These are phyloP conservation scores for Thera obeliscata DNA, from an alignment of 2,888 invertebrate species.

Conservation along the genomic window DNA sequence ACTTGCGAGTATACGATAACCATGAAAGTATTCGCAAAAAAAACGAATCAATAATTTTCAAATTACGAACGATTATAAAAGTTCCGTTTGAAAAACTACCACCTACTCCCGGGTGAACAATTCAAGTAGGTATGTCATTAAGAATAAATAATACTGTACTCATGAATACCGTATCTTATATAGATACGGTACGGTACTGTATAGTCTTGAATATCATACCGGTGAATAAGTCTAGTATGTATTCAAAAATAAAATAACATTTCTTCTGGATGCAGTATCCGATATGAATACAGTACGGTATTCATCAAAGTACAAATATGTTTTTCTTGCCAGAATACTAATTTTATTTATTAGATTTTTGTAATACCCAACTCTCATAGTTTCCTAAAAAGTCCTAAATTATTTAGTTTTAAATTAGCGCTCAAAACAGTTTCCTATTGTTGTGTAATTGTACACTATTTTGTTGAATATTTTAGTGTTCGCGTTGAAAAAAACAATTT, in stretches of 20 bases:
- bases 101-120: too few species aligned
- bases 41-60: not conserved
- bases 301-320: not conserved
- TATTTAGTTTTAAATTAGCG: constrained; percentile 47
- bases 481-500: not conserved
- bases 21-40: not conserved
- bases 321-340: constrained; percentile 1
- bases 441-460: constrained; percentile 1
- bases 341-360: not conserved
- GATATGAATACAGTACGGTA: too few species aligned
- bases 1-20: not conserved
- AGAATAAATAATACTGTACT: too few species aligned
- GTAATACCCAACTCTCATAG: not conserved
- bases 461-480: not conserved
- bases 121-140: too few species aligned
- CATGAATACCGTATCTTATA: too few species aligned
- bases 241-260: too few species aligned
- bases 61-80: not conserved
- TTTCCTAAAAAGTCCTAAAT: constrained; percentile 20
- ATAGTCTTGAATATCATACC: too few species aligned
- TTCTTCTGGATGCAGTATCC: too few species aligned
- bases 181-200: too few species aligned
- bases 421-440: constrained; percentile 70
- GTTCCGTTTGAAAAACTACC: not conserved
- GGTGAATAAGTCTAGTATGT: too few species aligned